These are phyloP conservation scores for Fragum whitleyi DNA, from an alignment of 2,888 invertebrate species.

Conservation along the genomic window DNA sequence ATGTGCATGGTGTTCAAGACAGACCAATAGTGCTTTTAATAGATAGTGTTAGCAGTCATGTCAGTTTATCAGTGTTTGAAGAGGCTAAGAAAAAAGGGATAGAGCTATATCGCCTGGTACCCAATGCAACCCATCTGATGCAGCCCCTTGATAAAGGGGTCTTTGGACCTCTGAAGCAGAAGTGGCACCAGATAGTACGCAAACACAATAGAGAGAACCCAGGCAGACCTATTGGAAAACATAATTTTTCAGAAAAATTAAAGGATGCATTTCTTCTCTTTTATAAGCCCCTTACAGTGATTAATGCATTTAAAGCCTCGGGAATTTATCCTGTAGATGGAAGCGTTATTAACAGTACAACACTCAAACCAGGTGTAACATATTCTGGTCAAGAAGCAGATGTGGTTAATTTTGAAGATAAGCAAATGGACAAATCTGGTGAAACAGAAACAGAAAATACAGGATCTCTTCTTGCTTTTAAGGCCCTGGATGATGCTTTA, in stretches of 20 bases:
- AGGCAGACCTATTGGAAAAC: constrained; percentile 47
- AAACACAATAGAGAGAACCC: constrained; percentile 46
- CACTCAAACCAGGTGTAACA: constrained; percentile 26
- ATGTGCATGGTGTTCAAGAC: constrained; percentile 40
- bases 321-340: constrained; percentile 54
- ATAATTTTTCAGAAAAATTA: constrained; percentile 55
- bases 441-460: too few relatives aligned
- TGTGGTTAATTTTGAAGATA: too few relatives aligned
- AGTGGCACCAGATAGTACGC: constrained; percentile 53
- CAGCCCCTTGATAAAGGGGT: constrained; percentile 66
- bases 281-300: constrained; percentile 56
- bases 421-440: too few relatives aligned
- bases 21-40: constrained; percentile 49
- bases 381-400: neutral
- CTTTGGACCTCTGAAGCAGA: constrained; percentile 56
- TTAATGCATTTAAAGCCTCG: constrained; percentile 54
- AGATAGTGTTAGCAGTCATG: constrained; percentile 57
- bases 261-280: constrained; percentile 51
- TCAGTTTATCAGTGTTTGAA: constrained; percentile 37
- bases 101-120: constrained; percentile 37
- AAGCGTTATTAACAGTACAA: neutral
- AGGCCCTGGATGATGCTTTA: too few relatives aligned
- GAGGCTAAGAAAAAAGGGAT: constrained; percentile 39
- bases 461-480: too few relatives aligned
- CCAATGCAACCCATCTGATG: constrained; percentile 64